Conservation (phyloP, 2,113 vertebrate species). For the Antechinus stuartii region DNA sequence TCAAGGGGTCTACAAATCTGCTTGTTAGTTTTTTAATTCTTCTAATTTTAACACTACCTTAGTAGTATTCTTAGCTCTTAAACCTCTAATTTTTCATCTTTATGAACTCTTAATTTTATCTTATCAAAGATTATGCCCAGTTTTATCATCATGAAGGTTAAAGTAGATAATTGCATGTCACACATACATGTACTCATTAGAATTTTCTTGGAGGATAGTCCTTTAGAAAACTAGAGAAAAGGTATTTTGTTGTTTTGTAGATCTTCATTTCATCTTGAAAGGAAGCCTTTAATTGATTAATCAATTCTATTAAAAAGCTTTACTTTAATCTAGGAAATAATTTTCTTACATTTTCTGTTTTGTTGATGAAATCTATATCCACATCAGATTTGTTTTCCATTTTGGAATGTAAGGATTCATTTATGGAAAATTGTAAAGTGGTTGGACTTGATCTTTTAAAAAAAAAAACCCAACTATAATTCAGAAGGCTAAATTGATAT, state of each 20-base stretch:
- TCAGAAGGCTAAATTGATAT: not conserved
- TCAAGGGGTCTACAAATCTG: not conserved
- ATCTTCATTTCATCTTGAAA: not conserved
- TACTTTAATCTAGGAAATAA: not conserved
- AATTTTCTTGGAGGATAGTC: not conserved
- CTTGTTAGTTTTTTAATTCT: not conserved
- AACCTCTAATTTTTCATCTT: not conserved
- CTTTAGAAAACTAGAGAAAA: not conserved
- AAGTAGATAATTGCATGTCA: not conserved
- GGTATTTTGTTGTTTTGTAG: not conserved
- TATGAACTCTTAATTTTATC: not conserved
- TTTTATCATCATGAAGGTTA: not conserved
- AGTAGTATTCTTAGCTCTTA: not conserved
- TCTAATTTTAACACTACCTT: not conserved
- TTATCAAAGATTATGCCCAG: not conserved
- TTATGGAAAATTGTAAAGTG: not conserved
- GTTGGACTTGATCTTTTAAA: not conserved
- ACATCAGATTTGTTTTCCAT: not conserved
- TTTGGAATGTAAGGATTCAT: not conserved
- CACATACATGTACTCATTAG: not conserved
- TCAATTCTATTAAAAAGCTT: not conserved
- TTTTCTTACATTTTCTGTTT: not conserved
- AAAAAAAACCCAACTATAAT: not conserved
- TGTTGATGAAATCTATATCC: not conserved
- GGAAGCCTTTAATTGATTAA: not conserved